Base-by-base conservation (phyloP, 35 echinoderm and acorn worm genomes). In the Antedon bifida region DNA sequence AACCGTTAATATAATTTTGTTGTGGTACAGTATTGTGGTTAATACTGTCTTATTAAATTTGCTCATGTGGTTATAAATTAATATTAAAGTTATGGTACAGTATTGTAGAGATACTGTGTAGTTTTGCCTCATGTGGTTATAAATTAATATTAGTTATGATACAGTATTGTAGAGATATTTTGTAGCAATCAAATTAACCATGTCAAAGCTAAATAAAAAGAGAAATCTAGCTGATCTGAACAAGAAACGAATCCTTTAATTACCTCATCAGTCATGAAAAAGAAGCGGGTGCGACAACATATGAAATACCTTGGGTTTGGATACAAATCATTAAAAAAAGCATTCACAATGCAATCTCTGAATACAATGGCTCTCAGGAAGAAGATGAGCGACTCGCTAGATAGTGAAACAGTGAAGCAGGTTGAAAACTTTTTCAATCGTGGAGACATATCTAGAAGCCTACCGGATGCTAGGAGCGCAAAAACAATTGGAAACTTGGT, bases 391-490 rank as follows among this genome's bases (percentile, higher is more conserved):
- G 85, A 87, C 36, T 19, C 77, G 28, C 38, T 87, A 5, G 17
- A 21, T 34, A 26, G 19, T 31, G 77, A 46, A 55, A 73, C 74
- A 11, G 45, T 74, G 35, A 79, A 51, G 19, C 38, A 51, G 30
- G 85, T 87, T 14, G 30, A 64, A 55, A 42, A 45, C 10, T 87
- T 87, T 46, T 81, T 64, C 78, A n/a, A 56, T 64, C 1, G 77
- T 28, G 85, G 78, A 30, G 85, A 87, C 46, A 80, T 86, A 11
- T 80, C 85, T 36, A 34, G 85, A 56, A 23, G 35, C 32, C 77
- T 87, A 21, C 85, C 78, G 36, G 78, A 87, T 81, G 78, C 85
- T 73, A 64, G 39, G 11, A 87, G 85, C 73, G 78, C 78, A 73
- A 80, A 81, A 13, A 87, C 80, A 34, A 73, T 33, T 32, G 85